Evolutionary conservation across 2,888 invertebrate genomes (phyloP).

Genomic region (Frankliniella fusca): DNA sequence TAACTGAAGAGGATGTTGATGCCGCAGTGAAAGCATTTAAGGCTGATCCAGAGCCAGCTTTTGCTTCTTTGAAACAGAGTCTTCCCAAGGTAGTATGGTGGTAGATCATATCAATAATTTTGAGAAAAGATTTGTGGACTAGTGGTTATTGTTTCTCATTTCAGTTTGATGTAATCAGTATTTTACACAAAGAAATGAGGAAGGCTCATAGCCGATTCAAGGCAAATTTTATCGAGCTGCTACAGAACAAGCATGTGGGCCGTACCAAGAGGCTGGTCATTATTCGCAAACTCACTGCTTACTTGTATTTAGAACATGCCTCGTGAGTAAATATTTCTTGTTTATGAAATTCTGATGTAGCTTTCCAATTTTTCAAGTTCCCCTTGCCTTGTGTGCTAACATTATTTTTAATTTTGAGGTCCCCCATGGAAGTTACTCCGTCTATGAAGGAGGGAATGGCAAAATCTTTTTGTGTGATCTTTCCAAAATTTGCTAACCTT

Average conservation of each 20-base stretch:
- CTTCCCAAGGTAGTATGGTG: neutral
- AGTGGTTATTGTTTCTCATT: neutral
- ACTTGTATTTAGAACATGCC: neutral
- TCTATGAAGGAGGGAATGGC: too few species aligned
- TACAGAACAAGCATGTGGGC: neutral
- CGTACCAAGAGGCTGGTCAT: neutral
- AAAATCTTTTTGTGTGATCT: too few species aligned
- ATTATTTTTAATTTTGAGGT: neutral
- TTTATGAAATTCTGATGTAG: neutral
- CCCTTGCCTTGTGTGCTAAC: neutral
- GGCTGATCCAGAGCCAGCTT: neutral
- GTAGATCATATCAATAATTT: neutral
- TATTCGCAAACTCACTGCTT: neutral
- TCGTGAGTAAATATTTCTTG: neutral
- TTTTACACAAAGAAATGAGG: neutral
- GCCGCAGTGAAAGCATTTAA: neutral
- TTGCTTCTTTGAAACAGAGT: neutral
- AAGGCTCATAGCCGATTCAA: neutral
- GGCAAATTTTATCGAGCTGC: neutral
- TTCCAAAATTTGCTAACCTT: too few species aligned
- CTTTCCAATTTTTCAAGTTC: neutral
- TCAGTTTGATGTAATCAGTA: neutral
- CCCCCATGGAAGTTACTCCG: neutral
- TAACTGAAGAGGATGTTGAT: neutral
- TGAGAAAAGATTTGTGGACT: neutral